Base-by-base conservation (phyloP, 2,888 invertebrate genomes). In the Omphaloscelis lunosa region DNA sequence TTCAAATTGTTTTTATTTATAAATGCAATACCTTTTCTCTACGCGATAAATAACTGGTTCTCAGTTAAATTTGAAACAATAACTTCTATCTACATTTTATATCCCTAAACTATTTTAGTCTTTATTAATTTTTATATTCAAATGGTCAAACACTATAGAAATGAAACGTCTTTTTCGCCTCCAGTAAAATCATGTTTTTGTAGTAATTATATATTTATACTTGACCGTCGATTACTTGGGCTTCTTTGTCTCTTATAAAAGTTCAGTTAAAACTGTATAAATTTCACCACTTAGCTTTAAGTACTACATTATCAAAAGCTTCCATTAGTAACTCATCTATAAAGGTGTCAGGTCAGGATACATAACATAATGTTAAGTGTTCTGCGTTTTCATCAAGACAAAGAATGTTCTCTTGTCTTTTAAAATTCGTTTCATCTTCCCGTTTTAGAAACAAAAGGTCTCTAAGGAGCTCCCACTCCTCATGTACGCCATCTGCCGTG, bases 391-490 rank as follows among this genome's bases (percentile, higher is more conserved):
- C 45, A 58, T 6, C 0, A 63, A 77, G 68, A 81, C 61, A 82
- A 81, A 59, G 58, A 29, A 56, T 6, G 12, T 41, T 41, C 39
- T n/a, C 61, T 67, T 29, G 62, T 72, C 74, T 83, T 79, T 65
- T 39, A 69, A 83, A 83, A 68, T 58, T 68, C 70, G 61, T 81
- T 77, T 81, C 15, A 71, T 72, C 61, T 70, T 62, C 65, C 59
- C 59, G 53, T 73, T 71, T 75, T 53, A 17, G 23, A 63, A 76
- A 85, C 85, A 82, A 85, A 72, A 79, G 82, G 65, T 79, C 74
- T 75, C 79, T 41, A 67, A 85, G 80, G 77, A 80, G 56, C 17
- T 72, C 27, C 61, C 74, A 82, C 72, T 67, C 56, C 27, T 53
- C 53, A 70, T 56, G 34, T 69, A 56, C 39, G 69, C 72, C 78